Conservation (phyloP, 2,797 vertebrate species). For the Mastacembelus armatus region DNA sequence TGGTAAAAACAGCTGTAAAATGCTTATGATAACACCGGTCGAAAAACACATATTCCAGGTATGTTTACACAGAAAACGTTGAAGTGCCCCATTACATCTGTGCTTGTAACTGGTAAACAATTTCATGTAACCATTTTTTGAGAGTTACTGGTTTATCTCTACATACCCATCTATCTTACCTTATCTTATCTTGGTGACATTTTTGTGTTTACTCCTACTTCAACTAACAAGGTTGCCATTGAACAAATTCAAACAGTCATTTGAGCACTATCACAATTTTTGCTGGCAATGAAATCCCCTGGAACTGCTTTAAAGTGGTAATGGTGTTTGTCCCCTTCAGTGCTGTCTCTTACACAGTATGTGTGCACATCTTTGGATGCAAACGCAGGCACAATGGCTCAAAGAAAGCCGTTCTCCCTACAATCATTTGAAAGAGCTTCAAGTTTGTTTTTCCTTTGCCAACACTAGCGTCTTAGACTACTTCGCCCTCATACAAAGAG, state of each 20-base stretch:
- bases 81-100: background rate
- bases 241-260: constrained; percentile 26
- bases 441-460: constrained; percentile 86
- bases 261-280: constrained; percentile 9
- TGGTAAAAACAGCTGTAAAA: background rate
- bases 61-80: background rate
- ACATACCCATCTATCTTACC: no score
- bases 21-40: no score
- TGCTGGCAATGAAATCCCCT: constrained; percentile 41
- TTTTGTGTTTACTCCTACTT: background rate
- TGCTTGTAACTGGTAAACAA: background rate
- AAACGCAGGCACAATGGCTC: constrained; percentile 63
- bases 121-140: background rate
- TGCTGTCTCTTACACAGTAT: constrained; percentile 17
- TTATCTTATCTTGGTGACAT: no score
- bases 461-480: constrained; percentile 76
- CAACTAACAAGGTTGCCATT: background rate
- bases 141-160: constrained; percentile 10
- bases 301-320: constrained; percentile 44
- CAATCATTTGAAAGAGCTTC: constrained; percentile 80
- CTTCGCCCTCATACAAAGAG: constrained; percentile 84
- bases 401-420: constrained; percentile 74
- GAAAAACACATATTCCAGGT: no score
- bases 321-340: constrained; percentile 49
- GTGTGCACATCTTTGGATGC: constrained; percentile 43